Evolutionary conservation across 2,113 vertebrate genomes (phyloP).

Genomic region (Pomatorhinus ruficollis): DNA sequence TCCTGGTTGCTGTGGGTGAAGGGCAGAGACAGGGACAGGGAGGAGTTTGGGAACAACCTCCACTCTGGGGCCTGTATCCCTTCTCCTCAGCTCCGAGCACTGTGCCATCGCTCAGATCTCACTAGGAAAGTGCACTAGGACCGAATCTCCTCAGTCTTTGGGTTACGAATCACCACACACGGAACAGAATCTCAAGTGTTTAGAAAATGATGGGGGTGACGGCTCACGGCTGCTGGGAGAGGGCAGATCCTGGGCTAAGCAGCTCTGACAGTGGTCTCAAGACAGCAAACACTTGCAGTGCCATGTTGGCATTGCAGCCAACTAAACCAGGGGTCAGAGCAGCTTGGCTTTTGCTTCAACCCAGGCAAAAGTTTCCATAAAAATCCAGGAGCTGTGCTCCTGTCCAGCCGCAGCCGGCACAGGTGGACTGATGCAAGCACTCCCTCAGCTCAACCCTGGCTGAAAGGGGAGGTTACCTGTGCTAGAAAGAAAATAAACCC

Average conservation of each 20-base stretch:
- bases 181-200: background rate
- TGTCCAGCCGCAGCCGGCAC: rapidly evolving
- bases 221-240: background rate
- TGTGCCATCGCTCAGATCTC: background rate
- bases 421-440: background rate
- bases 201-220: background rate
- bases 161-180: background rate
- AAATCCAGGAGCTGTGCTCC: background rate
- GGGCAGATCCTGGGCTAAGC: rapidly evolving
- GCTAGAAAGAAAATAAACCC: background rate
- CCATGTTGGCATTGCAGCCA: rapidly evolving
- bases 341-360: background rate
- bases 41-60: background rate
- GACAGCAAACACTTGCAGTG: background rate
- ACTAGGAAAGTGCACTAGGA: background rate
- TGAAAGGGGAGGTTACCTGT: background rate
- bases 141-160: background rate
- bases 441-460: background rate
- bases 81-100: background rate
- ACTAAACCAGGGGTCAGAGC: background rate
- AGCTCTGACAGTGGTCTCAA: background rate
- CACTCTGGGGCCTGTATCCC: background rate
- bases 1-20: background rate
- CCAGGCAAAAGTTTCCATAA: background rate
- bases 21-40: background rate